Evolutionary conservation across 2,113 vertebrate species (phyloP), one percentile per base, ranked within the genome.

Genomic region (Malurus alboscapulatus): DNA sequence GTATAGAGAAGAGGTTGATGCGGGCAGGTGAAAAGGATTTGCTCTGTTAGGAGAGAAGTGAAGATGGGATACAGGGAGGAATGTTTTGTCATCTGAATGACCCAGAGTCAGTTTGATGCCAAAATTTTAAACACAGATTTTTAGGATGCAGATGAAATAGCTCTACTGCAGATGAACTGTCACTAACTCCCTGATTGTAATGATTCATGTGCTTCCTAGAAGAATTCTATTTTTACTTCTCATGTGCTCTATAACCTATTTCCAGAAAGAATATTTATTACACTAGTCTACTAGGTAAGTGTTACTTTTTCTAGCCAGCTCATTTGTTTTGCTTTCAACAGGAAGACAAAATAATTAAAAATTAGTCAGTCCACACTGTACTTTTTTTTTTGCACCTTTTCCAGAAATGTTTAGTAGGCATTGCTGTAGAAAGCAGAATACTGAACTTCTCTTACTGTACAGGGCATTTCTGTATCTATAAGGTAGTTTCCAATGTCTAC

Each of bases 131-230:
- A 40, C 36, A 30, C 24, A 40, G 45, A 61, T 83, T 91, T 91
- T 92, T 30, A 69, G 45, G n/a, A 86, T 84, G 68, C 36, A 53
- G 42, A 30, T 77, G 40, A 74, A 84, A 94, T 65, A 42, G 19
- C 36, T 77, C 24, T 66, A 3, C 50, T 80, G 50, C 38, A 67
- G 48, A 74, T 79, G 57, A 75, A 44, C 85, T 87, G n/a, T 53
- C 54, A 53, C 58, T 44, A 7, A 76, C 21, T 63, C 54, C 26
- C 85, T 93, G 62, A 53, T 40, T 83, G 58, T 65, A 59, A 55
- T 36, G 30, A 79, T 59, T 88, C 79, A 93, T 83, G 27, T 45
- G 68, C 58, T 90, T 93, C 92, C 79, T 95, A 38, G 38, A 38
- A 38, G 38, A 91, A 78, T 48, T 82, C 32, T 44, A 19, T 68